A percentile compares a stretch with the other conserved stretches of the same genome.
These are phyloP conservation scores for Drosophila bunnanda DNA, from an alignment of 2,888 invertebrate genomes.

Conservation along the genomic window DNA sequence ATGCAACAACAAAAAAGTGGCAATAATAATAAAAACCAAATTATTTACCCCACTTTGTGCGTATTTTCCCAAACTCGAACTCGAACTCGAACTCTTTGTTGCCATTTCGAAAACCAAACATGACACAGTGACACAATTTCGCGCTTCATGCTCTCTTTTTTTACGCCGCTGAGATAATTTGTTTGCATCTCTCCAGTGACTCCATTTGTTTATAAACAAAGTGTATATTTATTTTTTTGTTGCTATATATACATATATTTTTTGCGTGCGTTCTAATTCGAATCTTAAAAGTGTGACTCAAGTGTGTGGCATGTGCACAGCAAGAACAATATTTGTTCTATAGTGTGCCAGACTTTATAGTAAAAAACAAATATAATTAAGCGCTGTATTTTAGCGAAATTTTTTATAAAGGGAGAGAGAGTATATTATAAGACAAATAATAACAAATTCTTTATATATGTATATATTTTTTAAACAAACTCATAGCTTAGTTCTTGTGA, in stretches of 20 bases:
- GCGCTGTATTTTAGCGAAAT: no score
- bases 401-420: no score
- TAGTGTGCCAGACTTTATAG: background rate
- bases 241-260: background rate
- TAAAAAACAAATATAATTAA: background rate
- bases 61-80: background rate
- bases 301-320: constrained; percentile 22
- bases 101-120: constrained; percentile 44
- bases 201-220: constrained; percentile 10
- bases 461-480: no score
- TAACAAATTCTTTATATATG: no score
- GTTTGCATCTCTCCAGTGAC: constrained; percentile 31
- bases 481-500: no score
- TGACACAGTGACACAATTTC: constrained; percentile 65
- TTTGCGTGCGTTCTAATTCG: constrained; percentile 51
- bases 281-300: constrained; percentile 50
- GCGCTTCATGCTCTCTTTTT: constrained; percentile 3
- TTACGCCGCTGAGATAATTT: constrained; percentile 9
- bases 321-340: background rate
- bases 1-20: background rate
- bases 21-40: constrained; percentile 1
- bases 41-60: constrained; percentile 12
- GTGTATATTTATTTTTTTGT: constrained; percentile 8
- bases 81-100: constrained; percentile 20
- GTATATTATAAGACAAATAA: no score